phyloP scores from a whole-genome alignment of 2,113 vertebrate genomes.

The Stictonetta naevosa region DNA sequence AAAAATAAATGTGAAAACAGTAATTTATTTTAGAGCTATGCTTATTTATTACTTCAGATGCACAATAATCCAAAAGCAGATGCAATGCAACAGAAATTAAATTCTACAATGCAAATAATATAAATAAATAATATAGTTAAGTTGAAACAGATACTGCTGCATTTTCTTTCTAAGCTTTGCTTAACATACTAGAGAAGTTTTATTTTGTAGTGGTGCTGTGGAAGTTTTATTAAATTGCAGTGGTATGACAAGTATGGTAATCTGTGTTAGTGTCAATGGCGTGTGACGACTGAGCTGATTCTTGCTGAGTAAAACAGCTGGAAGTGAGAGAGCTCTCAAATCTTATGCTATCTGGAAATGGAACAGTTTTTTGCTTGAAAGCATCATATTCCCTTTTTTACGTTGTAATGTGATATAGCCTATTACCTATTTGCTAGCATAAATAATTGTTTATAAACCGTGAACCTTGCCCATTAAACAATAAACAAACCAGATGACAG shows the following conservation, averaged over 20 bases:
- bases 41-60: neutral
- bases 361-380: neutral
- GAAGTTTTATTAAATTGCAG: neutral
- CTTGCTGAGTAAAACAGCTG: neutral
- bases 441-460: constrained; percentile 45
- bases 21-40: neutral
- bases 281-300: neutral
- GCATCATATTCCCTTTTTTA: neutral
- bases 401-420: neutral
- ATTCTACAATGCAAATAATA: neutral
- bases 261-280: neutral
- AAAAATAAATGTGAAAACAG: neutral
- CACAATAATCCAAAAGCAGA: neutral
- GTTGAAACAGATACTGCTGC: neutral
- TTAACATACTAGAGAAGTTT: neutral
- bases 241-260: neutral
- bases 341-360: neutral
- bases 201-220: neutral
- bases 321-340: neutral
- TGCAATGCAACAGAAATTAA: neutral
- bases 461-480: neutral
- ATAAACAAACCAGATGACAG: neutral
- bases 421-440: neutral
- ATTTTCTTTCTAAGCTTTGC: neutral
- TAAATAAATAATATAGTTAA: neutral